These are phyloP conservation scores for Euspilapteryx auroguttella DNA, from an alignment of 2,888 invertebrate genomes.

Conservation along the genomic window DNA sequence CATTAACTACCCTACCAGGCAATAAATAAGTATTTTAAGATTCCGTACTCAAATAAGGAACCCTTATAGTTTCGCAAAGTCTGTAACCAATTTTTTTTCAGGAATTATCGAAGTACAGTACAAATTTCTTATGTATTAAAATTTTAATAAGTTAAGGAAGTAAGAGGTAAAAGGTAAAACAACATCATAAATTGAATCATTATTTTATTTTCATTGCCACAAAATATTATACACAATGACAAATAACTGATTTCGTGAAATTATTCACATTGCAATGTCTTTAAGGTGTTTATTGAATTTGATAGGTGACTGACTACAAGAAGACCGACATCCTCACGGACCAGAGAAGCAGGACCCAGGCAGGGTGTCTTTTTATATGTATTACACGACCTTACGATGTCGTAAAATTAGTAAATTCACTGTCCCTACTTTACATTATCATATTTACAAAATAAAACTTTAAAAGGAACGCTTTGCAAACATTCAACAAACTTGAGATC, in stretches of 20 bases:
- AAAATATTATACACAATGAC: slow-evolving; percentile 62
- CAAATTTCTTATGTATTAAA: too few species aligned
- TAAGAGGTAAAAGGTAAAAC: too few species aligned
- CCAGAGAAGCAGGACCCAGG: too few species aligned
- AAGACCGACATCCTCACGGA: slow-evolving; percentile 23
- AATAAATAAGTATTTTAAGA: too few species aligned
- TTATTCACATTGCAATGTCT: slow-evolving; percentile 45
- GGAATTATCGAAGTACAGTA: too few species aligned
- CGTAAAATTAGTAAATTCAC: slow-evolving; percentile 52
- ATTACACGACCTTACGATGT: slow-evolving; percentile 7
- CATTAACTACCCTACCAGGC: too few species aligned
- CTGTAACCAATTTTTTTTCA: too few species aligned
- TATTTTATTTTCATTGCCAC: slow-evolving; percentile 58
- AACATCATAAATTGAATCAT: slow-evolving; percentile 46
- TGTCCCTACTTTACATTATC: slow-evolving; percentile 47
- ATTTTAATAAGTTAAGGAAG: too few species aligned
- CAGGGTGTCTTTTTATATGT: slow-evolving; percentile 16
- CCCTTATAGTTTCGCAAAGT: too few species aligned
- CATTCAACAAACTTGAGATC: slow-evolving; percentile 62
- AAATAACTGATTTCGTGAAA: slow-evolving; percentile 38
- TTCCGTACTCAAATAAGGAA: too few species aligned
- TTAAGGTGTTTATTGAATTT: slow-evolving; percentile 42
- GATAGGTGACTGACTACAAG: slow-evolving; percentile 52
- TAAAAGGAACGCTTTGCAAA: slow-evolving; percentile 61
- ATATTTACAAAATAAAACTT: slow-evolving; percentile 61